Evolutionary conservation across 2,797 vertebrate genomes (phyloP).

Genomic region (Anguilla pacifica): DNA sequence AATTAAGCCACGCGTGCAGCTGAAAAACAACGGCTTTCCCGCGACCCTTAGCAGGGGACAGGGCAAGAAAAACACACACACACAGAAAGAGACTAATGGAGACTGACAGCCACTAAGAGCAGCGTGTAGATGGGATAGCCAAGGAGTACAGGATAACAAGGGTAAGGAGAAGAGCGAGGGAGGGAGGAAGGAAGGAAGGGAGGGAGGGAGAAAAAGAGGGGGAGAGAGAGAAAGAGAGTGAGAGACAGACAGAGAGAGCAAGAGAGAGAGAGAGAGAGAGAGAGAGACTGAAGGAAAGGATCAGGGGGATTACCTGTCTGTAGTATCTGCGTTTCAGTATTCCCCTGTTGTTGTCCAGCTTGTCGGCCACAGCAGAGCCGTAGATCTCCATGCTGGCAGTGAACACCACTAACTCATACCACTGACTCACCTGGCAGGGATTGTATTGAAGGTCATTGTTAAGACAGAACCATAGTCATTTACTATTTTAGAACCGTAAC

Average conservation of each 20-base stretch:
- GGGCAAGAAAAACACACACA: neutral
- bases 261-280: neutral
- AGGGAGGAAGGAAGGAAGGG: neutral
- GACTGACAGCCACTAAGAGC: neutral
- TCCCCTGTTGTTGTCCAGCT: constrained; percentile 77
- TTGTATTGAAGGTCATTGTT: neutral
- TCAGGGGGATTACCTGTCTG: constrained; percentile 67
- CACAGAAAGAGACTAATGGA: neutral
- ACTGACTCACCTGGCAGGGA: constrained; percentile 73
- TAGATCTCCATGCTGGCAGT: constrained; percentile 85
- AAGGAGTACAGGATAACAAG: neutral
- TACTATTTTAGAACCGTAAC: neutral
- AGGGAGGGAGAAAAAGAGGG: neutral
- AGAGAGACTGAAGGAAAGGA: neutral
- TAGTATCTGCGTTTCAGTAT: constrained; percentile 79
- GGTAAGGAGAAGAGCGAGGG: neutral
- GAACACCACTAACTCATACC: constrained; percentile 82
- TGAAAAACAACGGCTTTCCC: neutral
- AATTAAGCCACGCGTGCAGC: neutral
- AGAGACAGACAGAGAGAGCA: neutral
- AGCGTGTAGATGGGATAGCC: neutral
- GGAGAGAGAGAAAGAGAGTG: neutral
- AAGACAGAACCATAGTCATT: neutral
- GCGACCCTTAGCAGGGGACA: neutral
- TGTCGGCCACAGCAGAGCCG: constrained; percentile 79